A percentile compares a stretch with the other conserved stretches of the same genome.
Conservation (phyloP, 2,888 invertebrate genomes). For the Lasioglossum leucozonium region DNA sequence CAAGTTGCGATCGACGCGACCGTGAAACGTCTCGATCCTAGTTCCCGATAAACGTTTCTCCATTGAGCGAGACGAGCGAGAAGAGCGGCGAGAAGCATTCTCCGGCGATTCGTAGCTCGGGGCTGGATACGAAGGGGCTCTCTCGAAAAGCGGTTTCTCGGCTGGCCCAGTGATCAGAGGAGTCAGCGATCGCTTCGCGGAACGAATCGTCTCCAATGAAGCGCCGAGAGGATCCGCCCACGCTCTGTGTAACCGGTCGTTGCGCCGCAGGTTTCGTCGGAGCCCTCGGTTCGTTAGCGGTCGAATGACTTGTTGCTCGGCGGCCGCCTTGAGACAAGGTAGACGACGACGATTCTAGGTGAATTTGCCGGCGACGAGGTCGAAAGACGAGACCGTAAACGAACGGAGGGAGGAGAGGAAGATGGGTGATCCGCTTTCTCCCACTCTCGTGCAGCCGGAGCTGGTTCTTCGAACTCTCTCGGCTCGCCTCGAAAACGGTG, state of each 20-base stretch:
- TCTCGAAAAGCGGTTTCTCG: neutral
- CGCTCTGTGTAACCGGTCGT: slow-evolving; percentile 12
- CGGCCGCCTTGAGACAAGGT: slow-evolving; percentile 1
- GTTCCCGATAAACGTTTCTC: neutral
- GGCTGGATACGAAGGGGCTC: neutral
- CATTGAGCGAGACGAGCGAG: too few relatives aligned
- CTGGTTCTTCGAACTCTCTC: slow-evolving; percentile 49
- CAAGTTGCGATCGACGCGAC: too few relatives aligned
- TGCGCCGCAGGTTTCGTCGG: slow-evolving; percentile 10
- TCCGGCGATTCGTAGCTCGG: neutral
- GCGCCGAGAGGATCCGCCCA: slow-evolving; percentile 8
- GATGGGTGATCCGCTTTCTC: neutral
- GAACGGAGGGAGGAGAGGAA: neutral
- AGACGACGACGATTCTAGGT: slow-evolving; percentile 17
- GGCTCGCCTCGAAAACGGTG: slow-evolving; percentile 30
- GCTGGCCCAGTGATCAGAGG: neutral
- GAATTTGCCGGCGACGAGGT: slow-evolving; percentile 16
- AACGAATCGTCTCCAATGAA: slow-evolving; percentile 3
- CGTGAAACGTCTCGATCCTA: neutral
- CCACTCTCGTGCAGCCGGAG: neutral
- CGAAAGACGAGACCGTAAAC: neutral
- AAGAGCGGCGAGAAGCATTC: too few relatives aligned
- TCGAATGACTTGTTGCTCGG: slow-evolving; percentile 17
- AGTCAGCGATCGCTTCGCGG: slow-evolving; percentile 8
- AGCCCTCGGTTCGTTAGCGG: slow-evolving; percentile 14